Evolutionary conservation across 2,113 vertebrate genomes (phyloP), one percentile per base, ranked within the genome.

Genomic region (Rhynchomys soricoides): DNA sequence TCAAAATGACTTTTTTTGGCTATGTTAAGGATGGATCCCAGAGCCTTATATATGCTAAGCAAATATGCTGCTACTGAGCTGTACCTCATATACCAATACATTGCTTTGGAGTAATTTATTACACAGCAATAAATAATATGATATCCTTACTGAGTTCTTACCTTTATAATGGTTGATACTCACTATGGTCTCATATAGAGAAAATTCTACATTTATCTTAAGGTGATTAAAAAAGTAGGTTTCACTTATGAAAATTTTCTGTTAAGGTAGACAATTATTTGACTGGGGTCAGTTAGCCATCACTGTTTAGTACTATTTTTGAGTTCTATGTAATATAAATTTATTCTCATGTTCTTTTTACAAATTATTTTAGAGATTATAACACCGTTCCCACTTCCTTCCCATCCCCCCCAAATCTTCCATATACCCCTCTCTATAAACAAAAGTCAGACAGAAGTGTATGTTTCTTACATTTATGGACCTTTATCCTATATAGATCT

Each of bases 141-240:
- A 74, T 93, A 37, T 91, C 24, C 45, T 92, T 79, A 57, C 31
- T 68, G 83, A 74, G 52, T 95, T 57, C 37, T 62, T 89, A 26
- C 34, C 26, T 95, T 90, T 89, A 70, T 4, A 82, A 68, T n/a
- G 16, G 79, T 59, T 93, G 40, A 29, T 90, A 22, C 55, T 96
- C 52, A 73, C n/a, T 74, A 12, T 95, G n/a, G 34, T 55, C 48
- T 64, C 26, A 50, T 82, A 66, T 37, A 59, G 71, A 82, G 40
- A 74, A 93, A 92, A 74, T 55, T 96, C 55, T 40, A 50, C n/a
- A 59, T 50, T 89, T 86, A 91, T 55, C 78, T 82, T 15, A 82
- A 55, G 29, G 22, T 75, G 15, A 52, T 45, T 66, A 59, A 89
- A 50, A 66, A 74, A 31, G 55, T 85, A 81, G 55, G 3, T 12